Conservation (phyloP, 2,797 vertebrate species). For the Argya squamiceps region DNA sequence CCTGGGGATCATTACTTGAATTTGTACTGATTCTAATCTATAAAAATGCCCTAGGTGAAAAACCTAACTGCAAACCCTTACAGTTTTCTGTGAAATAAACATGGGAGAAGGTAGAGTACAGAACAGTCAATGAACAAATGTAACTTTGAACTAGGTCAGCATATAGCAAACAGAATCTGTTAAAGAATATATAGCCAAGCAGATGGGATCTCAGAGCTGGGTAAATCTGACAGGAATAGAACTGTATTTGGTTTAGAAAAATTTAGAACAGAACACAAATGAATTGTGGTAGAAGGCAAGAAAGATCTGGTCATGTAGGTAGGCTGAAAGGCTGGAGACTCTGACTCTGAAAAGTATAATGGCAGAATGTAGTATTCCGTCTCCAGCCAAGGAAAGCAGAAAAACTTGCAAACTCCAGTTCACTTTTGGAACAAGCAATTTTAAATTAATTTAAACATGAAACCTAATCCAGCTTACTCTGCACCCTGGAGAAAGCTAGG, state of each 20-base stretch:
- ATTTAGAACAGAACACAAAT: constrained; percentile 15
- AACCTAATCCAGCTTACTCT: constrained; percentile 27
- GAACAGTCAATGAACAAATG: constrained; percentile 39
- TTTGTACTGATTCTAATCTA: constrained; percentile 51
- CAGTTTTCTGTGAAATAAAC: constrained; percentile 47
- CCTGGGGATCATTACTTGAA: constrained; percentile 41
- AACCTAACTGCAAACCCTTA: constrained; percentile 8
- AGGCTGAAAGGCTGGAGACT: neutral
- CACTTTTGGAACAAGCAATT: constrained; percentile 34
- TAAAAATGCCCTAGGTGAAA: constrained; percentile 39
- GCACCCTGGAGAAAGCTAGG: constrained; percentile 25
- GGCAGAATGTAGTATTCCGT: neutral
- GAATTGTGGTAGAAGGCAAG: constrained; percentile 39
- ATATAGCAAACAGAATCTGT: constrained; percentile 49
- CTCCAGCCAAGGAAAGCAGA: neutral
- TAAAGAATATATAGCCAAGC: constrained; percentile 54
- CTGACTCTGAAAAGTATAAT: neutral
- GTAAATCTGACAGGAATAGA: constrained; percentile 59
- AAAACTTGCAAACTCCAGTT: constrained; percentile 7
- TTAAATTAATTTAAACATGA: constrained; percentile 51
- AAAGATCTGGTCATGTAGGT: neutral
- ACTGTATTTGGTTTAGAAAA: constrained; percentile 42
- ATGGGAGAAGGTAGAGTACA: constrained; percentile 3
- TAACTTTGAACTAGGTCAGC: constrained; percentile 61
- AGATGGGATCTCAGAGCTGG: constrained; percentile 50